Conservation (phyloP, 2,888 invertebrate species). For the Corbicula japonica region DNA sequence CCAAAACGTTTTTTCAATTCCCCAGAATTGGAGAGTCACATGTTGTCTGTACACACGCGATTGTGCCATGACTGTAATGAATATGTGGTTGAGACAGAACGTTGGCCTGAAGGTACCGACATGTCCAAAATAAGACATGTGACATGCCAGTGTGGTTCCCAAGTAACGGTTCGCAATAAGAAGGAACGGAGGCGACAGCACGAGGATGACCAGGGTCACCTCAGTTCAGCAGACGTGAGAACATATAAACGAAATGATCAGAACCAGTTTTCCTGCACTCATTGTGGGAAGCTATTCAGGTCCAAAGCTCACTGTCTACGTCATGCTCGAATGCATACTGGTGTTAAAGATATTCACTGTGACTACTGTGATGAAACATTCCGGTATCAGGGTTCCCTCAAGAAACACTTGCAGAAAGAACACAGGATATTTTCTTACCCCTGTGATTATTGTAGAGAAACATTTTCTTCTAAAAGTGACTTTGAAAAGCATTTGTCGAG, state of each 20-base stretch:
- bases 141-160: conserved; percentile 11
- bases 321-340: conserved; percentile 10
- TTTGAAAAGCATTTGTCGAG: conserved; percentile 7
- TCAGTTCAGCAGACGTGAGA: too few species aligned
- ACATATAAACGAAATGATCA: background rate
- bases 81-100: conserved; percentile 14
- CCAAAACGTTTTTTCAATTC: background rate
- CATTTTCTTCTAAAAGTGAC: background rate
- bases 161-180: background rate
- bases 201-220: too few species aligned
- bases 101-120: conserved; percentile 9
- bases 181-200: background rate
- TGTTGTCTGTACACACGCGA: conserved; percentile 10
- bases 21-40: conserved; percentile 14
- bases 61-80: conserved; percentile 10
- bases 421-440: conserved; percentile 8
- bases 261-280: conserved; percentile 4
- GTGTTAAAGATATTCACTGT: conserved; percentile 2
- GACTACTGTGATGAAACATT: conserved; percentile 1
- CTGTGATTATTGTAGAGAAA: background rate
- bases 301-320: conserved; percentile 1
- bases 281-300: conserved; percentile 12
- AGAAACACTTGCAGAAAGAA: conserved; percentile 6
- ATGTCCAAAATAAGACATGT: conserved; percentile 5
- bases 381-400: conserved; percentile 6